These are phyloP conservation scores for Tupiocoris notatus DNA, from an alignment of 2,888 invertebrate species.

Conservation along the genomic window DNA sequence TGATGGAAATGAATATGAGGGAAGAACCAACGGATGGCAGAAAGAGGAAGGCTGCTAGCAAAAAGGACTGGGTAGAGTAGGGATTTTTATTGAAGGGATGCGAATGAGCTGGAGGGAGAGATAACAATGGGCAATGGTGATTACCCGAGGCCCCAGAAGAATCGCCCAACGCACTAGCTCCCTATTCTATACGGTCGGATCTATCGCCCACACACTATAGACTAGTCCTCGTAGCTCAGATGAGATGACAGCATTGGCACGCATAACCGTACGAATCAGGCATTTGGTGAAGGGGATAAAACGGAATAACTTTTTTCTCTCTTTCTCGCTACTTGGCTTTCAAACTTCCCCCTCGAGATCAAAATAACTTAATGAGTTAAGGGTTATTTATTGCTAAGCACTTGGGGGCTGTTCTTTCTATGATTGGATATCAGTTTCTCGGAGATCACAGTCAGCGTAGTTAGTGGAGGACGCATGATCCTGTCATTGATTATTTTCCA, in stretches of 20 bases:
- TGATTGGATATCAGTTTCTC: constrained; percentile 10
- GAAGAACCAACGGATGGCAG: background rate
- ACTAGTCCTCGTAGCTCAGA: constrained; percentile 1
- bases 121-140: constrained; percentile 39
- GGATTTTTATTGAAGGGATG: constrained; percentile 41
- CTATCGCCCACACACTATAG: background rate
- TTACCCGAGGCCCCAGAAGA: constrained; percentile 33
- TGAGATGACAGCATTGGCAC: constrained; percentile 21
- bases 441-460: background rate
- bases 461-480: background rate
- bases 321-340: too few species aligned
- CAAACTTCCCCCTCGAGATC: constrained; percentile 14
- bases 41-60: background rate
- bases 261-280: constrained; percentile 22
- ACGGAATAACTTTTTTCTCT: background rate
- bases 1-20: background rate
- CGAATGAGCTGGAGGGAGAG: constrained; percentile 32
- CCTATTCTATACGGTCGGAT: background rate
- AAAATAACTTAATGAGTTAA: constrained; percentile 37
- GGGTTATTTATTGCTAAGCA: constrained; percentile 30
- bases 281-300: constrained; percentile 8
- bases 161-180: constrained; percentile 19
- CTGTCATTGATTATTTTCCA: background rate
- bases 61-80: background rate
- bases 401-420: constrained; percentile 2